Conservation (phyloP, 2,797 vertebrate genomes). For the Acanthopagrus latus region DNA sequence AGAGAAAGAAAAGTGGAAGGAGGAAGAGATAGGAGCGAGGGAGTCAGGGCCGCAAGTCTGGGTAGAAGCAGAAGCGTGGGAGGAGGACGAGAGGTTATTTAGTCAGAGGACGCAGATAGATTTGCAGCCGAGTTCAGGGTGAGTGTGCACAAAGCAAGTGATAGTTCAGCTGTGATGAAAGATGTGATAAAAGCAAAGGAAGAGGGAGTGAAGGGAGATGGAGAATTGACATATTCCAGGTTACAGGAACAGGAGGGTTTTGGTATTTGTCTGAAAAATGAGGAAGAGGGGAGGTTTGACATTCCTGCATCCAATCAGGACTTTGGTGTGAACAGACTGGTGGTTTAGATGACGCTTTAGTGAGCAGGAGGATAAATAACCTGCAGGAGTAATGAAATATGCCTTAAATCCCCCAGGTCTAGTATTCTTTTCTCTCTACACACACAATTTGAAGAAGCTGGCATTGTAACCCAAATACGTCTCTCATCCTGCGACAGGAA, state of each 20-base stretch:
- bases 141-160: slow-evolving; percentile 61
- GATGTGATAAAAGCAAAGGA: slow-evolving; percentile 49
- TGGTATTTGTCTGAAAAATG: slow-evolving; percentile 36
- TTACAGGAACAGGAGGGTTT: slow-evolving; percentile 40
- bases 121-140: slow-evolving; percentile 76
- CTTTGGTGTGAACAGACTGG: slow-evolving; percentile 53
- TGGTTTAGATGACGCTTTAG: slow-evolving; percentile 41
- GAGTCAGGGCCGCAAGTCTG: slow-evolving; percentile 66
- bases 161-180: slow-evolving; percentile 51
- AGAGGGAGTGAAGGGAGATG: slow-evolving; percentile 51
- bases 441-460: slow-evolving; percentile 47
- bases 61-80: slow-evolving; percentile 69
- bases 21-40: slow-evolving; percentile 65
- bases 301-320: slow-evolving; percentile 58
- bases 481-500: slow-evolving; percentile 72
- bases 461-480: slow-evolving; percentile 73
- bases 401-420: slow-evolving; percentile 64
- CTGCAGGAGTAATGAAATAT: slow-evolving; percentile 57
- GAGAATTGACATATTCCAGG: slow-evolving; percentile 69
- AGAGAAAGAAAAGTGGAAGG: slow-evolving; percentile 70
- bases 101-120: slow-evolving; percentile 72
- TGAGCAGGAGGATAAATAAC: slow-evolving; percentile 67
- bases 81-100: slow-evolving; percentile 68
- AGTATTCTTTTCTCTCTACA: slow-evolving; percentile 49
- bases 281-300: slow-evolving; percentile 32